Percentiles rank a stretch among this genome's conserved stretches.
Evolutionary conservation across 1,140 invertebrate species (phyloP).

Genomic region (Bombus waltoni): DNA sequence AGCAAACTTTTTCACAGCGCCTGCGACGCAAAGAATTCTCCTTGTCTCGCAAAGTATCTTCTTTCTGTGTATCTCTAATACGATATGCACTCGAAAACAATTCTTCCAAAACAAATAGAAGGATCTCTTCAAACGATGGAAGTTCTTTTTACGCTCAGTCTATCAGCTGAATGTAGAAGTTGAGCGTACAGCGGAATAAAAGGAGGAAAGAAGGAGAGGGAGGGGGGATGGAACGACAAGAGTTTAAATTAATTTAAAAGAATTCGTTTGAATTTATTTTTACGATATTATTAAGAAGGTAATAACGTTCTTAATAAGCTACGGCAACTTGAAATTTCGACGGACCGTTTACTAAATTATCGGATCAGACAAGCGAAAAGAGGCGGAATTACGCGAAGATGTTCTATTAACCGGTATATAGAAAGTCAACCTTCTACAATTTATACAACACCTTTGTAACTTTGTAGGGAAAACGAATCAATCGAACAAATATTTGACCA

Average conservation of each 20-base stretch:
- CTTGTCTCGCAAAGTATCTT: too few relatives aligned
- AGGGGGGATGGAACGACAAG: too few relatives aligned
- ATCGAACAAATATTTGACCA: neutral
- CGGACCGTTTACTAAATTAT: neutral
- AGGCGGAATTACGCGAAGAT: neutral
- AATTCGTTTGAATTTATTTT: too few relatives aligned
- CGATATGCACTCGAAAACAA: slow-evolving; percentile 36
- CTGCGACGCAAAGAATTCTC: slow-evolving; percentile 21
- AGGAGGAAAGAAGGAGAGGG: too few relatives aligned
- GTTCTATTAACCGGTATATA: neutral
- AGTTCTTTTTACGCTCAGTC: slow-evolving; percentile 29
- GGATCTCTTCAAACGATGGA: slow-evolving; percentile 18
- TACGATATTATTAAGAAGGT: too few relatives aligned
- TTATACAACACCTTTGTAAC: neutral
- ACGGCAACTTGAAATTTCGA: too few relatives aligned
- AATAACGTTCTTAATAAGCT: too few relatives aligned
- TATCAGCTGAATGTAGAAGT: slow-evolving; percentile 28
- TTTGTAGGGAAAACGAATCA: neutral
- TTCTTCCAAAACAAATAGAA: slow-evolving; percentile 31
- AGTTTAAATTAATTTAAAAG: too few relatives aligned
- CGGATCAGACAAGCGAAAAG: neutral
- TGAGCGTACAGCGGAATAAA: neutral
- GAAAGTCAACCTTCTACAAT: neutral
- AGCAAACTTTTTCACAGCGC: slow-evolving; percentile 1
- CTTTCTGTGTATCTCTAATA: slow-evolving; percentile 23